phyloP scores from a whole-genome alignment of 1,140 invertebrate species.

The Drosophila rhopaloa region DNA sequence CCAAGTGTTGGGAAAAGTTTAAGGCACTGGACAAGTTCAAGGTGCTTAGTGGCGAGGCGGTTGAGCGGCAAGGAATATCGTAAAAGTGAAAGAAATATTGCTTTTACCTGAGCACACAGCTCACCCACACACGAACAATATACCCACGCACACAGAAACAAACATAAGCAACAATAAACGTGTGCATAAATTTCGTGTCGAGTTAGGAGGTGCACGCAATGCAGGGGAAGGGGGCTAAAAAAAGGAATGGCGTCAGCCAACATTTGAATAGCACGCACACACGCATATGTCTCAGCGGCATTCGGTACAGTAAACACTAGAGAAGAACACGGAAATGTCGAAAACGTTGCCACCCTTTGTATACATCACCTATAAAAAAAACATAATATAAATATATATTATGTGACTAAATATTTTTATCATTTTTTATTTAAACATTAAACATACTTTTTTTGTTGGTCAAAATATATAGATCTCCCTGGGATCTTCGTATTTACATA shows the following conservation, averaged over 20 bases:
- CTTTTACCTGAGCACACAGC: conserved; percentile 36
- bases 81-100: conserved; percentile 59
- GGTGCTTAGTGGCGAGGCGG: conserved; percentile 5
- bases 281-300: conserved; percentile 49
- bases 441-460: no score
- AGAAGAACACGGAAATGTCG: background rate
- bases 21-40: conserved; percentile 51
- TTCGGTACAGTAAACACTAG: conserved; percentile 31
- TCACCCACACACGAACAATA: conserved; percentile 13
- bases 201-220: conserved; percentile 51
- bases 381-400: no score
- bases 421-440: no score
- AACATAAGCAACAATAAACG: conserved; percentile 67
- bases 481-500: no score
- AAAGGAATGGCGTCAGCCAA: conserved; percentile 75
- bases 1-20: conserved; percentile 49
- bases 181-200: conserved; percentile 72
- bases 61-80: conserved; percentile 11
- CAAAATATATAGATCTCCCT: no score
- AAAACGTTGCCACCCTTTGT: no score
- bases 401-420: no score
- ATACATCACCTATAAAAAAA: no score
- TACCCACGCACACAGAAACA: conserved; percentile 24
- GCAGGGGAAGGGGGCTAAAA: conserved; percentile 24
- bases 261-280: conserved; percentile 75